phyloP scores from a whole-genome alignment of 2,888 invertebrate genomes.

The Diarsia brunnea region DNA sequence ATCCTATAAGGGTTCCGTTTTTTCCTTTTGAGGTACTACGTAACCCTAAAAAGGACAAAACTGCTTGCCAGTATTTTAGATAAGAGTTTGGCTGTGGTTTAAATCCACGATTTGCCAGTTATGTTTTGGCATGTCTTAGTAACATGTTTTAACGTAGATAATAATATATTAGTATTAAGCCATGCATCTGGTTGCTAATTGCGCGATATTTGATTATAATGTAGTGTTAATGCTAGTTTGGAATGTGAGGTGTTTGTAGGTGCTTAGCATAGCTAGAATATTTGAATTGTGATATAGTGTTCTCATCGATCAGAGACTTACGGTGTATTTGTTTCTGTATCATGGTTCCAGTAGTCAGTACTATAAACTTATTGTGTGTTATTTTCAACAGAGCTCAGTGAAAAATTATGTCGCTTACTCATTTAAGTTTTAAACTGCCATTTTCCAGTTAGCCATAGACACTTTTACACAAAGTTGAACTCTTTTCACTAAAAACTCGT shows the following conservation, averaged over 20 bases:
- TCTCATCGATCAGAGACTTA: not conserved
- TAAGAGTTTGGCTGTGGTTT: not conserved
- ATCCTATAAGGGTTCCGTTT: too few species aligned
- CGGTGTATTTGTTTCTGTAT: not conserved
- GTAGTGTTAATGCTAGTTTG: not conserved
- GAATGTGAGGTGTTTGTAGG: not conserved
- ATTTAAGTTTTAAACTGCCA: not conserved
- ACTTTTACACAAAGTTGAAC: constrained; percentile 33
- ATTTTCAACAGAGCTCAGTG: not conserved
- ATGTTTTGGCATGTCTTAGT: not conserved
- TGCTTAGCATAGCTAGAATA: not conserved
- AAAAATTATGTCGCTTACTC: too few species aligned
- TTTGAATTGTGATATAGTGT: not conserved
- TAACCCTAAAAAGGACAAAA: not conserved
- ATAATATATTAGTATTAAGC: too few species aligned
- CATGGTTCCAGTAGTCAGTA: too few species aligned
- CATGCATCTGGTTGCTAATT: not conserved
- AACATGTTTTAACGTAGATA: not conserved
- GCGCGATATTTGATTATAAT: not conserved
- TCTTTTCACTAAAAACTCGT: constrained; percentile 47
- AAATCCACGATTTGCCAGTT: not conserved
- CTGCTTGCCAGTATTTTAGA: not conserved
- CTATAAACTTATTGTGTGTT: not conserved
- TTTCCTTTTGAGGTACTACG: too few species aligned
- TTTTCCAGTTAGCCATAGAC: not conserved